phyloP scores from a whole-genome alignment of 2,888 invertebrate species.

The Hyles lineata region DNA sequence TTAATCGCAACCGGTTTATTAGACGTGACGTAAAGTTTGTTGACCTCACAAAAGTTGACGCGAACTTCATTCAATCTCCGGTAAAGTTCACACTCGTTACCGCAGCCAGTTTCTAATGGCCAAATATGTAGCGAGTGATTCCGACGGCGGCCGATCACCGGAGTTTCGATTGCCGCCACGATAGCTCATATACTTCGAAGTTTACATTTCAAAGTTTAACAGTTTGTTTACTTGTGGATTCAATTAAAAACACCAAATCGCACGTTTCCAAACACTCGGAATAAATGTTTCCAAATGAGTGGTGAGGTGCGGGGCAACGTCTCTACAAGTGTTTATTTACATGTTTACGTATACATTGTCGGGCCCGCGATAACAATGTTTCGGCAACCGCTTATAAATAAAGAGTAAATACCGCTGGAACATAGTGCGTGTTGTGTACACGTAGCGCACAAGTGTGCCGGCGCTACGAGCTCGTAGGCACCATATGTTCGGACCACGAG shows the following conservation, averaged over 20 bases:
- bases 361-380: conserved; percentile 45
- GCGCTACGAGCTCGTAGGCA: conserved; percentile 69
- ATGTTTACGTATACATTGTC: conserved; percentile 50
- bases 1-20: conserved; percentile 10
- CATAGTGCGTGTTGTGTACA: conserved; percentile 51
- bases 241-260: conserved; percentile 40
- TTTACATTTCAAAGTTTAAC: conserved; percentile 35
- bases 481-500: conserved; percentile 81
- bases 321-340: conserved; percentile 81
- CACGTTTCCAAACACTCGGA: conserved; percentile 34
- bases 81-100: conserved; percentile 20
- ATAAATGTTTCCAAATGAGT: conserved; percentile 28
- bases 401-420: conserved; percentile 43
- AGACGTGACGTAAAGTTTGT: conserved; percentile 19
- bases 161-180: conserved; percentile 20
- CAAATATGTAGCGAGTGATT: conserved; percentile 1
- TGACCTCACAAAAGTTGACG: conserved; percentile 23
- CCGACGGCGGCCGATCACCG: neutral
- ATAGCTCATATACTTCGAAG: conserved; percentile 24
- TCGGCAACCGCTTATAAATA: conserved; percentile 50
- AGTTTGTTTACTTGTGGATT: conserved; percentile 42
- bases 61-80: conserved; percentile 19
- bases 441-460: conserved; percentile 56
- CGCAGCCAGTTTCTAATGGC: conserved; percentile 11
- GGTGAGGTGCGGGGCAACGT: conserved; percentile 37